Evolutionary conservation across 2,113 vertebrate genomes (phyloP), one percentile per base, ranked within the genome.

Genomic region (Etheostoma cragini): DNA sequence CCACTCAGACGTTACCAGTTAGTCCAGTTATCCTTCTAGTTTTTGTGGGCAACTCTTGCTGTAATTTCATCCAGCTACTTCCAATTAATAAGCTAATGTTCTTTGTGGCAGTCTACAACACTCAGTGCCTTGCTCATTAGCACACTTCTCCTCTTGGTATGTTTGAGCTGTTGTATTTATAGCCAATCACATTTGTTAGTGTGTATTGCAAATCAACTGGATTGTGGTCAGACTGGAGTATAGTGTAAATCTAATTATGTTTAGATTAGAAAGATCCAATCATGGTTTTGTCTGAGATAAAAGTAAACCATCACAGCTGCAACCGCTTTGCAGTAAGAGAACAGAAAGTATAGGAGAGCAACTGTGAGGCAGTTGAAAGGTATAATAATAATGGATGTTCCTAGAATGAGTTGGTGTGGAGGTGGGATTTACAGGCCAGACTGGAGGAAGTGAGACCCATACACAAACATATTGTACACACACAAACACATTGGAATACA

Each of bases 401-500:
- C 4, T 17, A 49, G 38, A 52, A 78, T 45, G 30, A 15, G n/a
- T 64, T 24, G 16, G 66, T 15, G 30, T 46, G 61, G 17, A 10
- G 19, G 4, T 67, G 11, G 38, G 54, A 45, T 64, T 63, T 42
- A 46, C 5, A 24, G 30, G 38, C 46, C 33, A 35, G 30, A 62
- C 47, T 45, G n/a, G n/a, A 74, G 47, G 53, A 76, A 46, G 17
- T 67, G 33, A 79, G 56, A 78, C 5, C 49, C 47, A 47, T 13
- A 35, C 8, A 69, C 62, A 66, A 57, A 68, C 49, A 68, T 61
- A 56, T 14, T 35, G 17, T n/a, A 30, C 66, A 42, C 30, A 58
- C 60, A 50, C 19, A 69, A 50, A 65, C 82, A 69, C 52, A 66
- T 47, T 26, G 52, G 16, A 69, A 78, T 47, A 66, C 54, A 60